Percentiles rank a stretch among this genome's conserved stretches.
These are phyloP conservation scores for Leucopsar rothschildi DNA, from an alignment of 2,113 vertebrate genomes.

Conservation along the genomic window DNA sequence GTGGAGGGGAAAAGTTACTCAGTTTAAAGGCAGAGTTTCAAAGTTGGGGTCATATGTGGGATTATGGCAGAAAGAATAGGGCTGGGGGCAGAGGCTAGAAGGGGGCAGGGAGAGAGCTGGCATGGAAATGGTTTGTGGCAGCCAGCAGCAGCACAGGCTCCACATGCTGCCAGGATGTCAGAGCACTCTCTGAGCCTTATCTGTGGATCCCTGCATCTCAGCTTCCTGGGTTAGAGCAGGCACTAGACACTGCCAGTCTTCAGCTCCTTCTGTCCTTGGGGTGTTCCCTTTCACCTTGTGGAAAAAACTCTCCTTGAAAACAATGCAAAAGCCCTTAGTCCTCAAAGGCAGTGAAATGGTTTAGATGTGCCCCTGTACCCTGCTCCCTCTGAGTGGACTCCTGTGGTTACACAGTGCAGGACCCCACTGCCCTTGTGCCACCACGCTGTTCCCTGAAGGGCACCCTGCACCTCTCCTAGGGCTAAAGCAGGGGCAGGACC, in stretches of 20 bases:
- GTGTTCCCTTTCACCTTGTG: neutral
- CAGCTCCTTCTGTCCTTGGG: neutral
- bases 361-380: neutral
- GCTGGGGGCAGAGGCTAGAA: neutral
- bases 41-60: neutral
- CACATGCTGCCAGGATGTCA: neutral
- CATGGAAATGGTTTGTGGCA: neutral
- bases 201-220: neutral
- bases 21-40: neutral
- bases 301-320: neutral
- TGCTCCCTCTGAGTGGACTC: neutral
- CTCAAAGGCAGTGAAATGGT: rapidly evolving
- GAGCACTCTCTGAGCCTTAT: rapidly evolving
- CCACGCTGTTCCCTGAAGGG: neutral
- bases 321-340: neutral
- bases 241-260: neutral
- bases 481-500: neutral
- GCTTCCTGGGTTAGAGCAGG: neutral
- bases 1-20: rapidly evolving
- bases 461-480: neutral
- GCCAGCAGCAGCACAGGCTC: neutral
- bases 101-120: neutral
- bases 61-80: neutral
- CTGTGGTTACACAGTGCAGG: neutral
- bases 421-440: neutral